A percentile compares a stretch with the other conserved stretches of the same genome.
These are phyloP conservation scores for Napeogenes inachia DNA, from an alignment of 2,888 invertebrate species.

Conservation along the genomic window DNA sequence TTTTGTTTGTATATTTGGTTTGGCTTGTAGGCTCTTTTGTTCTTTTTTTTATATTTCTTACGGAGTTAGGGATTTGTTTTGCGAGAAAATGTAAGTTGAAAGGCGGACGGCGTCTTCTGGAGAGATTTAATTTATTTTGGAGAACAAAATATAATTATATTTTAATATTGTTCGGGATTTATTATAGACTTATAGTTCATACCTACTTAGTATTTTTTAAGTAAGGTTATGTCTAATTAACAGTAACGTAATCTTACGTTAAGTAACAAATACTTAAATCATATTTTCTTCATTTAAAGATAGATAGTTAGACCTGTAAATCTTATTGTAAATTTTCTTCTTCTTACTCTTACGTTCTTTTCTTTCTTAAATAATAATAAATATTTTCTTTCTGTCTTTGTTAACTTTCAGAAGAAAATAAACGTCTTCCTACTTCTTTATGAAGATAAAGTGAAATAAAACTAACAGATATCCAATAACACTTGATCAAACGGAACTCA, in stretches of 20 bases:
- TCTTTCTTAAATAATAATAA: no score
- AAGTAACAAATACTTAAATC: no score
- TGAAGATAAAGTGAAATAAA: neutral
- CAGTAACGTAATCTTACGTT: no score
- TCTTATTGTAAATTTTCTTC: no score
- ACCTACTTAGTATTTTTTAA: no score
- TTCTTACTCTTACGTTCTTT: no score
- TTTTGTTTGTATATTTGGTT: constrained; percentile 30
- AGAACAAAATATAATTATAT: constrained; percentile 28
- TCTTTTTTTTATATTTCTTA: constrained; percentile 66
- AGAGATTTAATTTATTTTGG: constrained; percentile 32
- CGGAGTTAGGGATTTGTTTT: constrained; percentile 60
- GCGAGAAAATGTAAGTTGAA: constrained; percentile 50
- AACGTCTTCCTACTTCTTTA: neutral
- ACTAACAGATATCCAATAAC: constrained; percentile 20
- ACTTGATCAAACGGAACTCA: constrained; percentile 20
- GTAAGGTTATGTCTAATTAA: no score
- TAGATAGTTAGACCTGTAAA: no score
- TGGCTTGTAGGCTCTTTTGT: constrained; percentile 50
- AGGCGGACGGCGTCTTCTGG: constrained; percentile 42
- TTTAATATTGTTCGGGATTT: no score
- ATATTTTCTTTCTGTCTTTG: no score
- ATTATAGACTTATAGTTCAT: no score
- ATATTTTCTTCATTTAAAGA: no score
- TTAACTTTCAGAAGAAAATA: neutral